These are phyloP conservation scores for Oreonectes daqikongensis DNA, from an alignment of 2,797 vertebrate species.

Conservation along the genomic window DNA sequence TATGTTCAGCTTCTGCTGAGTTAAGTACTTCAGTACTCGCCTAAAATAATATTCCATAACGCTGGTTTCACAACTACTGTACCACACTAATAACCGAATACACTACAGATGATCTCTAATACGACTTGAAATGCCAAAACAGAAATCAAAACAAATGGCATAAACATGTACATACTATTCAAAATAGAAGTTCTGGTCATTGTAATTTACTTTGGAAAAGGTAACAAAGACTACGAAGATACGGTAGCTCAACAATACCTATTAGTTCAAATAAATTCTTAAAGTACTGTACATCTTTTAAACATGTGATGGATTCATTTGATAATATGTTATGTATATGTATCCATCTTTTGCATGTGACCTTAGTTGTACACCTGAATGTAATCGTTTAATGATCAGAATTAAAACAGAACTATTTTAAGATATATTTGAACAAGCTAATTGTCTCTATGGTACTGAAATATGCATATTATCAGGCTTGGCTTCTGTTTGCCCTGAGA, in stretches of 20 bases:
- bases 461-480: conserved; percentile 80
- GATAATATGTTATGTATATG: conserved; percentile 70
- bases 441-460: conserved; percentile 85
- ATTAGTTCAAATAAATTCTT: conserved; percentile 64
- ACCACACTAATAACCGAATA: conserved; percentile 57
- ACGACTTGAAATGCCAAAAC: conserved; percentile 74
- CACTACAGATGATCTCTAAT: conserved; percentile 69
- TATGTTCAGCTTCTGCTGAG: conserved; percentile 32
- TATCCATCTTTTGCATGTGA: conserved; percentile 90
- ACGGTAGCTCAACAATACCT: conserved; percentile 56
- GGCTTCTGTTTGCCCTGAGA: conserved; percentile 77
- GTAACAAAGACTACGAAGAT: conserved; percentile 57
- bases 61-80: conserved; percentile 40
- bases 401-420: conserved; percentile 77
- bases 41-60: conserved; percentile 12
- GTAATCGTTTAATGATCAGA: conserved; percentile 84
- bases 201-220: conserved; percentile 53
- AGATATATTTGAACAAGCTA: conserved; percentile 81
- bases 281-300: conserved; percentile 49
- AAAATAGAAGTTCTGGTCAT: conserved; percentile 57
- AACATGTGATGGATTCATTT: conserved; percentile 65
- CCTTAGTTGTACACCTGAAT: conserved; percentile 87
- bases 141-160: conserved; percentile 58
- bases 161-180: conserved; percentile 57
- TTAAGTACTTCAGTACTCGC: conserved; percentile 40